Conservation (phyloP, 2,797 vertebrate species). For the Crocidura indochinensis region DNA sequence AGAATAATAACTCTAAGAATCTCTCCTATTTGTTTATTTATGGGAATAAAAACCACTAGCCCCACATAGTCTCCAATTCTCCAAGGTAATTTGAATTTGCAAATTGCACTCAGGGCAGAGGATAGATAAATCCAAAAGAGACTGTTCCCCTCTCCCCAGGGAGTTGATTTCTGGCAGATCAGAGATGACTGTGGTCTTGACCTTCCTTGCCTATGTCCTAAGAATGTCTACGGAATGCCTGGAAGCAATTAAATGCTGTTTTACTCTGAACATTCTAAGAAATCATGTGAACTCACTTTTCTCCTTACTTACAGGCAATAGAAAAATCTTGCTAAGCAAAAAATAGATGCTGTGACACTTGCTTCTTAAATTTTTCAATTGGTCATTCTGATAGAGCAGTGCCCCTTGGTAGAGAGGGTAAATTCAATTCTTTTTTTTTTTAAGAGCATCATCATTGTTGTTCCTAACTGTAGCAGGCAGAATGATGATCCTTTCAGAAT, state of each 20-base stretch:
- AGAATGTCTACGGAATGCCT: not conserved
- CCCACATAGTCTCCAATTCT: not conserved
- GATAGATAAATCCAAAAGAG: not conserved
- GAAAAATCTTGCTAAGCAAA: slow-evolving; percentile 42
- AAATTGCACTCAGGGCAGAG: not conserved
- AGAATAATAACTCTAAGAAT: slow-evolving; percentile 38
- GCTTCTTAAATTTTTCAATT: not conserved
- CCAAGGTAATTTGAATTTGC: slow-evolving; percentile 29
- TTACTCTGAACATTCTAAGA: slow-evolving; percentile 13
- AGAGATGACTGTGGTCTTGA: not conserved
- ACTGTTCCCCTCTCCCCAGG: not conserved
- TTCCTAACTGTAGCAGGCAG: not conserved
- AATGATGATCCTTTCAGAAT: not conserved
- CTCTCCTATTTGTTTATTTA: not conserved
- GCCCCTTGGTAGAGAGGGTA: not conserved
- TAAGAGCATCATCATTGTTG: not conserved
- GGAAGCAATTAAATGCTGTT: slow-evolving; percentile 11
- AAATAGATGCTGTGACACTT: not conserved
- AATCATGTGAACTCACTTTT: not conserved
- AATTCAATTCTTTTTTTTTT: slow-evolving; percentile 60
- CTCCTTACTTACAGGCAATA: not conserved
- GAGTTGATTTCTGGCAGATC: not conserved
- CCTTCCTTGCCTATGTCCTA: too few relatives aligned
- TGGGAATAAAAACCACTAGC: slow-evolving; percentile 10
- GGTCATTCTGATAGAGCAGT: not conserved